Conservation (phyloP, 2,888 invertebrate species). For the Pristionchus maxplancki region DNA sequence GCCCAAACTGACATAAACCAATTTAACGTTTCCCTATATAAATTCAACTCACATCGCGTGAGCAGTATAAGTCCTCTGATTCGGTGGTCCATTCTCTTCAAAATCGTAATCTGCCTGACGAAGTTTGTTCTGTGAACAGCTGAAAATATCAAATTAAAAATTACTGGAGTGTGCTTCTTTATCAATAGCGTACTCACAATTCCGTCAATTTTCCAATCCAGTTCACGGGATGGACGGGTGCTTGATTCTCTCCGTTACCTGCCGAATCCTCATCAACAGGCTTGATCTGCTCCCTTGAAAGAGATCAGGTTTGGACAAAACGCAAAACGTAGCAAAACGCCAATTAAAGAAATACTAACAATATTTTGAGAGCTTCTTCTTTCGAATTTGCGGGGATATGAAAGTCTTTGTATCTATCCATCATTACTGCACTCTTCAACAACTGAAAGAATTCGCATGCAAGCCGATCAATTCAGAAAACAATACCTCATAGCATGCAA, state of each 20-base stretch:
- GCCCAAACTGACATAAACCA: slow-evolving; percentile 53
- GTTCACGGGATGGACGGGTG: slow-evolving; percentile 80
- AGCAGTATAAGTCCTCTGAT: slow-evolving; percentile 94
- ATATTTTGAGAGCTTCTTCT: slow-evolving; percentile 58
- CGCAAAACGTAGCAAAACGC: not conserved
- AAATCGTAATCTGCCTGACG: slow-evolving; percentile 95
- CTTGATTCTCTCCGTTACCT: not conserved
- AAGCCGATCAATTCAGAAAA: not conserved
- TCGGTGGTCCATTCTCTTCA: slow-evolving; percentile 88
- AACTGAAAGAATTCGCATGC: slow-evolving; percentile 13
- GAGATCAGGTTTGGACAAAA: not conserved
- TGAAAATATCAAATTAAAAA: too few relatives aligned
- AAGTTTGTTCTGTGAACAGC: slow-evolving; percentile 83
- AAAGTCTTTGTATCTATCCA: slow-evolving; percentile 55
- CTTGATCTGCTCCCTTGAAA: slow-evolving; percentile 20
- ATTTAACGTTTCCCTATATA: not conserved
- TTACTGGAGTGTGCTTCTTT: too few relatives aligned
- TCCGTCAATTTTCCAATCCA: slow-evolving; percentile 95
- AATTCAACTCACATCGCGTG: slow-evolving; percentile 88
- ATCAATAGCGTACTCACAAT: slow-evolving; percentile 71
- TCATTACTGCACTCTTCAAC: slow-evolving; percentile 53
- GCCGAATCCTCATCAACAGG: not conserved
- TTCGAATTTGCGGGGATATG: slow-evolving; percentile 57
- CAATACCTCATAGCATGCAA: slow-evolving; percentile 51
- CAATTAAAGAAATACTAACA: slow-evolving; percentile 53